Evolutionary conservation across 2,797 vertebrate species (phyloP), one percentile per base, ranked within the genome.

Genomic region (Tamandua tetradactyla): DNA sequence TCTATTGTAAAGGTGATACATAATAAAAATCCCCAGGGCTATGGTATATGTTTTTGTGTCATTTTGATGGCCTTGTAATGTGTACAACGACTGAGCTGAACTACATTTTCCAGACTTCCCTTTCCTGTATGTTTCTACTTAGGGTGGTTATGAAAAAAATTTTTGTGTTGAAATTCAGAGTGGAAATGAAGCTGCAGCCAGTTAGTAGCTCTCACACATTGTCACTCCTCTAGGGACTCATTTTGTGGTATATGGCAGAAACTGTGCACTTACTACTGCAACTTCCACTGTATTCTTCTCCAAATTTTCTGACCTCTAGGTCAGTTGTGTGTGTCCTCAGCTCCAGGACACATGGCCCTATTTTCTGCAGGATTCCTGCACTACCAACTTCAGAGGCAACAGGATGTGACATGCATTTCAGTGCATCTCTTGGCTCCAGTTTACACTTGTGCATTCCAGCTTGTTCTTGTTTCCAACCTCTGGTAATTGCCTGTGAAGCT

Each of bases 201-300:
- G 75, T 52, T 81, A 35, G 44, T 62, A 61, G 8, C 9, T 91
- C 7, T 18, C 12, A n/a, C 12, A 17, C 3, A 10, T 25, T 6
- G 27, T 37, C n/a, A 55, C 6, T 62, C 3, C 47, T 86, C 40
- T 66, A 27, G 30, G 11, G 35, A n/a, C 7, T 49, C 4, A n/a
- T 1, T n/a, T 9, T 1, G 27, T 30, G 1, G 0, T 2, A 13
- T 35, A 11, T 40, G 22, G 13, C 8, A 76, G 35, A 11, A 76
- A 35, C 27, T 68, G 5, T 68, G 17, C 18, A 2, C 69, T 27
- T 69, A 11, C 13, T 42, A 2, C 9, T 82, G 22, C 10, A 35
- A 3, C 15, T 52, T 62, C 44, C 30, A 27, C 4, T 35, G 72
- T 11, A 32, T 13, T 9, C 3, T 52, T 9, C 7, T 83, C 62